Percentiles rank a stretch among this genome's conserved stretches.
These are phyloP conservation scores for Dryobota labecula DNA, from an alignment of 2,888 invertebrate species.

Conservation along the genomic window DNA sequence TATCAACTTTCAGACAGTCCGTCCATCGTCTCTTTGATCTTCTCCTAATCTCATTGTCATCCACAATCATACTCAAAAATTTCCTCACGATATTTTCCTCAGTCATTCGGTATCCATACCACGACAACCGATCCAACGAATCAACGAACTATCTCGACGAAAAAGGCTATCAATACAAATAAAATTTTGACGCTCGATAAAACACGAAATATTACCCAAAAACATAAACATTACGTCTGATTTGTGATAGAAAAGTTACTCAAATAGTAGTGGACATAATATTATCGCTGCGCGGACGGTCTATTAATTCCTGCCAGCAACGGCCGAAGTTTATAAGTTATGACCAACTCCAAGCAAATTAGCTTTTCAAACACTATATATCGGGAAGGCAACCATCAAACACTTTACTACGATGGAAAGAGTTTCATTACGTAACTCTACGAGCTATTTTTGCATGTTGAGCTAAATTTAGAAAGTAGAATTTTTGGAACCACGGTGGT, in stretches of 20 bases:
- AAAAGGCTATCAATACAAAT: slow-evolving; percentile 13
- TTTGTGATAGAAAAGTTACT: slow-evolving; percentile 56
- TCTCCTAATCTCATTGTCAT: too few relatives aligned
- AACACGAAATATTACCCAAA: slow-evolving; percentile 46
- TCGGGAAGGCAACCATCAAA: slow-evolving; percentile 29
- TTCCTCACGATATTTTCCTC: too few relatives aligned
- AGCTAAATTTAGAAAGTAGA: slow-evolving; percentile 21
- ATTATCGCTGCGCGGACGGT: slow-evolving; percentile 38
- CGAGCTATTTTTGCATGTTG: slow-evolving; percentile 25
- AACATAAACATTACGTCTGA: slow-evolving; percentile 59
- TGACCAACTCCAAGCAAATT: slow-evolving; percentile 50
- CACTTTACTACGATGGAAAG: slow-evolving; percentile 19
- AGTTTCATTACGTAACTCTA: slow-evolving; percentile 30
- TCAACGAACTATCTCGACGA: too few relatives aligned
- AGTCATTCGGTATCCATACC: too few relatives aligned
- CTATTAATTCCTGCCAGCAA: slow-evolving; percentile 50
- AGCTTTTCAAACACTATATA: slow-evolving; percentile 51
- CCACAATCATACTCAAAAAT: too few relatives aligned
- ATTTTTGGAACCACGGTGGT: background rate
- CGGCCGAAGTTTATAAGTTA: slow-evolving; percentile 57
- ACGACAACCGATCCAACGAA: too few relatives aligned
- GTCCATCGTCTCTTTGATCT: too few relatives aligned
- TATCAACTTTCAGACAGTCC: too few relatives aligned
- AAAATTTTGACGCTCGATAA: slow-evolving; percentile 43
- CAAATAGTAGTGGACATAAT: slow-evolving; percentile 48